A percentile compares a stretch with the other conserved stretches of the same genome.
Conservation (phyloP, 2,888 invertebrate genomes). For the Cephus pulcher region DNA sequence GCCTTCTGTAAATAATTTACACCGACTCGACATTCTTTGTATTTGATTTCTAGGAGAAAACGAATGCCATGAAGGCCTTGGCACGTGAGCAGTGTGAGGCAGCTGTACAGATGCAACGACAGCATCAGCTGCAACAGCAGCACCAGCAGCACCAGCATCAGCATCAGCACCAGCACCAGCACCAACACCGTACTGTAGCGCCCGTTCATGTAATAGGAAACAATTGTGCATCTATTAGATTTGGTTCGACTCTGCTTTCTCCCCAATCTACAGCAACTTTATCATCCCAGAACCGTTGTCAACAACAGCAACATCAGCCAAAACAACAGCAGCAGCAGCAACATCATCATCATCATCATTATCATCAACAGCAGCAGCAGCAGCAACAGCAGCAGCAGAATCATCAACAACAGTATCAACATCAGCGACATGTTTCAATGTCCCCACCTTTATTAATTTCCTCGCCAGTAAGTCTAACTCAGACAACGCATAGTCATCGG, state of each 20-base stretch:
- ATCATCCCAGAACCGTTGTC: conserved; percentile 64
- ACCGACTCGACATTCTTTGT: no score
- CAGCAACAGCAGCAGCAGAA: conserved; percentile 25
- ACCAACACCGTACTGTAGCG: conserved; percentile 56
- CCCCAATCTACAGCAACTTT: conserved; percentile 59
- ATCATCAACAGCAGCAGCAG: conserved; percentile 59
- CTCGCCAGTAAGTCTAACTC: conserved; percentile 37
- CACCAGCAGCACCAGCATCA: conserved; percentile 63
- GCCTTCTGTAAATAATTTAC: no score
- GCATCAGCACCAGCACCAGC: conserved; percentile 64
- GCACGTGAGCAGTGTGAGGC: conserved; percentile 65
- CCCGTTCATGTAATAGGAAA: conserved; percentile 63
- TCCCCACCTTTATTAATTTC: conserved; percentile 43
- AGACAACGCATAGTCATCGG: conserved; percentile 46
- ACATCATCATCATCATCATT: conserved; percentile 26
- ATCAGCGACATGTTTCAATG: conserved; percentile 42
- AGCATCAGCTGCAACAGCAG: conserved; percentile 55
- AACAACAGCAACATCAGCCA: conserved; percentile 57
- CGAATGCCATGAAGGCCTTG: conserved; percentile 80
- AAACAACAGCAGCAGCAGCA: conserved; percentile 43
- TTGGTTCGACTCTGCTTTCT: conserved; percentile 30
- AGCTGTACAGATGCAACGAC: conserved; percentile 56
- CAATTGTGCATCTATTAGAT: conserved; percentile 61
- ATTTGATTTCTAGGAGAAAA: conserved; percentile 73
- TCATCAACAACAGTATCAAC: conserved; percentile 26